phyloP scores from a whole-genome alignment of 2,888 invertebrate genomes.

The Mongoloraphidia duomilia region DNA sequence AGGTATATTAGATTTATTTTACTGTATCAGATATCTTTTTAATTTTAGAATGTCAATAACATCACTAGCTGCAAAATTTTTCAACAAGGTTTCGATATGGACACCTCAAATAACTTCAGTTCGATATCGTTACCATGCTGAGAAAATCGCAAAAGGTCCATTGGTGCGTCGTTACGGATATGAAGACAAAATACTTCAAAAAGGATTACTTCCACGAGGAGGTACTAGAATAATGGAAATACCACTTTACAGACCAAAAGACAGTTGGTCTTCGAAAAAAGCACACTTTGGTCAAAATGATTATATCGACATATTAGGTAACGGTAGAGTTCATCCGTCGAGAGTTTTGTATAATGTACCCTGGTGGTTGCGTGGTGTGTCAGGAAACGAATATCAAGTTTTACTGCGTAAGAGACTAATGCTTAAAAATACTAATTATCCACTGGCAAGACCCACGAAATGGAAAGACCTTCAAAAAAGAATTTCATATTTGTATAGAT shows the following conservation, averaged over 20 bases:
- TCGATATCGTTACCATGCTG: constrained; percentile 45
- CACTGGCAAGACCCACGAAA: constrained; percentile 54
- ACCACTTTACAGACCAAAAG: constrained; percentile 56
- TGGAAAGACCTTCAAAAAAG: constrained; percentile 64
- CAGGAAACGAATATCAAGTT: constrained; percentile 72
- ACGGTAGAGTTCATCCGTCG: constrained; percentile 66
- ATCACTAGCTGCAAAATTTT: background rate
- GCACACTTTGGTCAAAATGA: constrained; percentile 92
- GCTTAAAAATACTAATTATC: constrained; percentile 40
- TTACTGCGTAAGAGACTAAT: constrained; percentile 58
- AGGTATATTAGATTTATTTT: too few species aligned
- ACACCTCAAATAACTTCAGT: constrained; percentile 30
- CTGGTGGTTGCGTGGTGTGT: constrained; percentile 77
- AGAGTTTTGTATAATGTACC: constrained; percentile 76
- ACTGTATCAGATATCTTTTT: too few species aligned
- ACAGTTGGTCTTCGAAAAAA: constrained; percentile 60
- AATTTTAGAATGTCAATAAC: too few species aligned
- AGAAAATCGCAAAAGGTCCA: constrained; percentile 41
- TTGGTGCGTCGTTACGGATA: constrained; percentile 56
- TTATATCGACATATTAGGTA: constrained; percentile 90
- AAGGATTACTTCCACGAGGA: constrained; percentile 56
- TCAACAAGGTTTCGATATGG: constrained; percentile 9
- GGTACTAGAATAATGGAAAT: constrained; percentile 40
- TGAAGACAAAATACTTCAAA: constrained; percentile 46
- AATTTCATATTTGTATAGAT: constrained; percentile 58